phyloP scores from a whole-genome alignment of 2,888 invertebrate genomes.

The Habrosyne pyritoides region DNA sequence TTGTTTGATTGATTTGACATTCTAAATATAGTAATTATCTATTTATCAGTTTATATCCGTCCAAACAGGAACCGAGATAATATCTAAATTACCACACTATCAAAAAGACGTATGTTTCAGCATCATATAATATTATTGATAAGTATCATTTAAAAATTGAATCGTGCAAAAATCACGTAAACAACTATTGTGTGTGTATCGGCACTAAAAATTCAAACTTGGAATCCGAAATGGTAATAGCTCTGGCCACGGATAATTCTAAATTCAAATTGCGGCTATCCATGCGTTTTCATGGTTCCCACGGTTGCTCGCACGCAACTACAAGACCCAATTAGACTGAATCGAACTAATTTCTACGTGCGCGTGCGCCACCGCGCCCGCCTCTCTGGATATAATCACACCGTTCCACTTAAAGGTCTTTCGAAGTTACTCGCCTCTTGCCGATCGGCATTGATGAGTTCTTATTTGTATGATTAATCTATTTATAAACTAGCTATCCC shows the following conservation, averaged over 20 bases:
- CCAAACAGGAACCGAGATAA: not conserved
- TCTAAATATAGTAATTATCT: not conserved
- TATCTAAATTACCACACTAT: not conserved
- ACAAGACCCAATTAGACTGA: conserved; percentile 55
- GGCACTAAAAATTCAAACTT: conserved; percentile 25
- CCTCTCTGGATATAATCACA: conserved; percentile 7
- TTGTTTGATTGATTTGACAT: not conserved
- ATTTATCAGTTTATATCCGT: not conserved
- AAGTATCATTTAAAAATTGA: not conserved
- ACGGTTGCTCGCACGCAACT: conserved; percentile 72
- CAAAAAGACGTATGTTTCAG: not conserved
- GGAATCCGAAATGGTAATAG: conserved; percentile 28
- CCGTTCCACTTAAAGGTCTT: not conserved
- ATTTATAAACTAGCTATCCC: no score
- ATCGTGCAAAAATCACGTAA: not conserved
- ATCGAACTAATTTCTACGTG: conserved; percentile 63
- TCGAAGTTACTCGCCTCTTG: not conserved
- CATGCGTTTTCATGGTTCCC: conserved; percentile 72
- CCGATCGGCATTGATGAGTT: not conserved
- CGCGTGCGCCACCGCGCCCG: conserved; percentile 45
- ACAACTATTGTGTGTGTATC: conserved; percentile 23
- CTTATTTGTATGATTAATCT: not conserved
- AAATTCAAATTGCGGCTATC: conserved; percentile 61
- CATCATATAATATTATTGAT: not conserved
- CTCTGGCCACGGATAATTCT: conserved; percentile 57